A percentile compares a stretch with the other conserved stretches of the same genome.
Evolutionary conservation across 2,113 vertebrate species (phyloP).

Genomic region (Gnathonemus echidnorhynchus): DNA sequence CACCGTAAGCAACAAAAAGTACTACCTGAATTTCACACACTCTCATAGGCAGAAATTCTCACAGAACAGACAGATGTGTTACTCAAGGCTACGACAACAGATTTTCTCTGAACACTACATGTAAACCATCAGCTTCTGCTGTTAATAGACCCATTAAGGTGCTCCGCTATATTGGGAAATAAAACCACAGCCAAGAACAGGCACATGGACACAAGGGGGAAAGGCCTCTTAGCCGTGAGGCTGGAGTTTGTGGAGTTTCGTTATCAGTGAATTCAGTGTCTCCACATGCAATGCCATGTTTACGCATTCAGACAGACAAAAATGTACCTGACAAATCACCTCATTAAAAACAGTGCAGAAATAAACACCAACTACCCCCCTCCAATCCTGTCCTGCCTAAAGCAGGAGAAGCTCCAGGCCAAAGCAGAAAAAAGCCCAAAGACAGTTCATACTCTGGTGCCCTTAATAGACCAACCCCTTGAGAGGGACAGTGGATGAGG

Average conservation of each 20-base stretch:
- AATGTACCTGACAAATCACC: constrained; percentile 49
- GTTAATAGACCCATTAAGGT: background rate
- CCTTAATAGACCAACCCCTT: constrained; percentile 29
- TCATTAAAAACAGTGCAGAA: constrained; percentile 56
- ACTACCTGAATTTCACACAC: background rate
- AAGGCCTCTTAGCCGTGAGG: background rate
- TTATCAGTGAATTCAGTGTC: background rate
- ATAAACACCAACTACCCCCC: constrained; percentile 44
- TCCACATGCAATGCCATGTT: background rate
- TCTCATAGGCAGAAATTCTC: background rate
- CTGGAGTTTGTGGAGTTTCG: background rate
- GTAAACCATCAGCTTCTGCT: background rate
- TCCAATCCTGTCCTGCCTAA: background rate
- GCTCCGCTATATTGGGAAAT: background rate
- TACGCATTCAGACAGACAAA: background rate
- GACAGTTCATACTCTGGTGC: constrained; percentile 50
- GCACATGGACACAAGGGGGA: background rate
- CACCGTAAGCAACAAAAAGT: background rate
- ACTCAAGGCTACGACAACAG: background rate
- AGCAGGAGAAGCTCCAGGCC: constrained; percentile 8
- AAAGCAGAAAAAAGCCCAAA: background rate
- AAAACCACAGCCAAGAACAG: background rate
- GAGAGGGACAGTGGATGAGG: background rate
- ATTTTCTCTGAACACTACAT: background rate
- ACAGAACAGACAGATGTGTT: background rate